Evolutionary conservation across 2,797 vertebrate genomes (phyloP), one percentile per base, ranked within the genome.

Genomic region (Pachyuromys duprasi): DNA sequence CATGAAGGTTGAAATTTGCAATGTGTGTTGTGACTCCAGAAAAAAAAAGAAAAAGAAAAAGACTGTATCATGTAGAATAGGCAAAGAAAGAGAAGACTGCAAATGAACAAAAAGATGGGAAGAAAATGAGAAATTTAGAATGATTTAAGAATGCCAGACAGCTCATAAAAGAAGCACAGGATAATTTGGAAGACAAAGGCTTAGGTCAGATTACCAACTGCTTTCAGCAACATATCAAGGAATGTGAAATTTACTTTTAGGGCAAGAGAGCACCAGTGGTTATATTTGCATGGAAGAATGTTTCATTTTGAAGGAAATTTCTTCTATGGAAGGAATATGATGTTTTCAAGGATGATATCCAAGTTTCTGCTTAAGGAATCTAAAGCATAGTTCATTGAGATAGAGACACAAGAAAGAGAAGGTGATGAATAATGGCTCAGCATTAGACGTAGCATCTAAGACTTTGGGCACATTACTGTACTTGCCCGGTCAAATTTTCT

Each of bases 251-350:
- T 55, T 78, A 75, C 76, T 33, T 88, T 90, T 42, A 67, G 26
- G 42, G 9, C 15, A 92, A 42, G 67, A 60, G 90, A 45, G 57
- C 26, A 67, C 8, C 55, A 74, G 45, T 42, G 57, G 82, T 82
- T 86, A 92, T 1, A 31, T 67, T 55, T 39, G 55, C 79, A 33
- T 90, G 80, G 60, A 69, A 90, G 45, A 91, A 49, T 70, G 31
- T 13, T 28, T 86, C n/a, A 80, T 90, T 36, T 90, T 93, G 78
- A 88, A 69, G 18, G 24, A 91, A 89, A 93, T 53, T 94, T 8
- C 67, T 75, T 84, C 7, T 4, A 3, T 65, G 55, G n/a, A 83
- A n/a, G 39, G 12, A 26, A 62, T 36, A 42, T 0, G 11, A 53
- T 80, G 28, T 53, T 49, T 88, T 39, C 12, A 92, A 90, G 72